These are phyloP conservation scores for Micropoecilia bifurca DNA, from an alignment of 2,797 vertebrate species.

Conservation along the genomic window DNA sequence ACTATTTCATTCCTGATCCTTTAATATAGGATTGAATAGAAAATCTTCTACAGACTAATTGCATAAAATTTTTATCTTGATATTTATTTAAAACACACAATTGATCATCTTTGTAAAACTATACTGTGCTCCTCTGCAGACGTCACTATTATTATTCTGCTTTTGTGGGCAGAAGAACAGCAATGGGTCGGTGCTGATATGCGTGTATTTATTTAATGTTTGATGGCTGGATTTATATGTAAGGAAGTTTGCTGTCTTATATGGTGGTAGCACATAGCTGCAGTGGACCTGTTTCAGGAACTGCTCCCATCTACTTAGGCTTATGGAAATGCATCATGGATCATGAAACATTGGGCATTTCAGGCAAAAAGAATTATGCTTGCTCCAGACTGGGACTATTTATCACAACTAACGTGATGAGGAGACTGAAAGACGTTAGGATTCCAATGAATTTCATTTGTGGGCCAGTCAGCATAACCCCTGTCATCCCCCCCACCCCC, in stretches of 20 bases:
- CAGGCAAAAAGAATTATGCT: conserved; percentile 62
- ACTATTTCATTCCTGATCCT: background rate
- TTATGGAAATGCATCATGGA: conserved; percentile 65
- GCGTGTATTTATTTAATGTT: conserved; percentile 8
- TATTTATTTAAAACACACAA: background rate
- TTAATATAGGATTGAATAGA: background rate
- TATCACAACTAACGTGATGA: conserved; percentile 65
- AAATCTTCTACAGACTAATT: background rate
- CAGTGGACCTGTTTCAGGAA: conserved; percentile 57
- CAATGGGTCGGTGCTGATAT: background rate
- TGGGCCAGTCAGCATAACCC: conserved; percentile 56
- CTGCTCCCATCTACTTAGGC: conserved; percentile 57
- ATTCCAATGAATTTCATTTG: conserved; percentile 75
- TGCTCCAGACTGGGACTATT: conserved; percentile 60
- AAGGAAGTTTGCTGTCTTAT: conserved; percentile 32
- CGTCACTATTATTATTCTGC: conserved; percentile 10
- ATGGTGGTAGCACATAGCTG: conserved; percentile 22
- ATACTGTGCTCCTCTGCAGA: conserved; percentile 29
- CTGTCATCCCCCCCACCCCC: too few species aligned
- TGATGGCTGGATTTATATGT: conserved; percentile 2
- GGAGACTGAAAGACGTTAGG: conserved; percentile 63
- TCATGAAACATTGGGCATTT: conserved; percentile 67
- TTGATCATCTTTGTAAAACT: conserved; percentile 24
- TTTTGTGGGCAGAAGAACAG: conserved; percentile 17
- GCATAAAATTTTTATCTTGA: background rate